Evolutionary conservation across 2,797 vertebrate species (phyloP).

Genomic region (Sylvia borin): DNA sequence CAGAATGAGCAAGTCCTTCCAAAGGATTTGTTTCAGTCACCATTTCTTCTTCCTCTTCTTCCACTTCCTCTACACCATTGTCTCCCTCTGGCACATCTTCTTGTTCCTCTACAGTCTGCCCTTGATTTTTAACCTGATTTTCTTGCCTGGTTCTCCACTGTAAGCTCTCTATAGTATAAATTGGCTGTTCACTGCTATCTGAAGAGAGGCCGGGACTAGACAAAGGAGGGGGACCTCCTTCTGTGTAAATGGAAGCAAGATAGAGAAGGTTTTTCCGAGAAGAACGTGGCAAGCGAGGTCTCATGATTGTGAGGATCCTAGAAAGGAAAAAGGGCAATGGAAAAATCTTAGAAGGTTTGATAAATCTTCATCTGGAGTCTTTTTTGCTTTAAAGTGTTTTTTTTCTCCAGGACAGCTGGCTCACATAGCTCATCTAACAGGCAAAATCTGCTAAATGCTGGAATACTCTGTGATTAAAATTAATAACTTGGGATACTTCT

Average conservation of each 20-base stretch:
- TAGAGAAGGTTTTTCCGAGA: slow-evolving; percentile 85
- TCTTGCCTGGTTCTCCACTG: slow-evolving; percentile 78
- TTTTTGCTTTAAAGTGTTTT: background rate
- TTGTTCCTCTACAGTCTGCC: slow-evolving; percentile 13
- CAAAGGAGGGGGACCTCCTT: slow-evolving; percentile 63
- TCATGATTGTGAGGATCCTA: slow-evolving; percentile 90
- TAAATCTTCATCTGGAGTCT: background rate
- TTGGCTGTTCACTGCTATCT: slow-evolving; percentile 71
- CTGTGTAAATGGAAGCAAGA: slow-evolving; percentile 92
- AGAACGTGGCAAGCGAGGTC: slow-evolving; percentile 81
- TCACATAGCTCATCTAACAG: background rate
- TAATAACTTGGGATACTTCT: background rate
- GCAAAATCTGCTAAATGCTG: background rate
- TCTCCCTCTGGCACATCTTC: slow-evolving; percentile 61
- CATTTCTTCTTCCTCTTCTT: slow-evolving; percentile 80
- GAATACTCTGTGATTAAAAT: background rate
- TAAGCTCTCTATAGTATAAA: slow-evolving; percentile 90
- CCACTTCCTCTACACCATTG: slow-evolving; percentile 74
- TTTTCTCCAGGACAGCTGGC: background rate
- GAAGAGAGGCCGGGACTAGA: slow-evolving; percentile 17
- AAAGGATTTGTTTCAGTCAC: slow-evolving; percentile 27
- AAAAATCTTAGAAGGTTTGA: background rate
- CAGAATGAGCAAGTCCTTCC: slow-evolving; percentile 40
- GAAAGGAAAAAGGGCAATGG: background rate
- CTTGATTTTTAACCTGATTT: slow-evolving; percentile 33